Conservation (phyloP, 2,113 vertebrate genomes). For the Pollimyrus isidori region DNA sequence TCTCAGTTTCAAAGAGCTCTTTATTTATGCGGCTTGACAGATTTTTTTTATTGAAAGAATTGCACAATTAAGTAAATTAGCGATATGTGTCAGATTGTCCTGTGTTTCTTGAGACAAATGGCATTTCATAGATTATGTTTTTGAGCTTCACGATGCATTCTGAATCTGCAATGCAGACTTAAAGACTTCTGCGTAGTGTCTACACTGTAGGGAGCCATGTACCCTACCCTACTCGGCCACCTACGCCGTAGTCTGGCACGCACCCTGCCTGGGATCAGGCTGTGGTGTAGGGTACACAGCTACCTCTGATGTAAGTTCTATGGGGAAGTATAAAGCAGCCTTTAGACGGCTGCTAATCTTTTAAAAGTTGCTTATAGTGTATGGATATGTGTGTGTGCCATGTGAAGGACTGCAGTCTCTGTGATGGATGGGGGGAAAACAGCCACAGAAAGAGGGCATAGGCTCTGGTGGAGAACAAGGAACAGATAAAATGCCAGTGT, state of each 20-base stretch:
- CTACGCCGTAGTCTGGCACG: no score
- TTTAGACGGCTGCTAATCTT: neutral
- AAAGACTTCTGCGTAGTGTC: no score
- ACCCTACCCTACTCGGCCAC: no score
- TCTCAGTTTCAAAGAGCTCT: neutral
- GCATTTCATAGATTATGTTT: no score
- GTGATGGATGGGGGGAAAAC: neutral
- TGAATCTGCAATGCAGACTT: no score
- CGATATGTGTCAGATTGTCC: no score
- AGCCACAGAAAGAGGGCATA: neutral
- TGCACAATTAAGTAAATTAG: neutral
- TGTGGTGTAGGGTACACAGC: no score
- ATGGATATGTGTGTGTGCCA: neutral
- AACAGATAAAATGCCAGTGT: neutral
- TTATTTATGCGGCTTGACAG: neutral
- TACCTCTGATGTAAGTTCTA: neutral
- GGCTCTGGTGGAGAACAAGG: neutral
- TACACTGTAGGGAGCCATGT: no score
- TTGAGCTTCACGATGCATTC: no score
- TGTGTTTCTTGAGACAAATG: no score
- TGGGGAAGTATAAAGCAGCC: neutral
- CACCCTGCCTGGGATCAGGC: no score
- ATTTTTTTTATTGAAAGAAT: neutral
- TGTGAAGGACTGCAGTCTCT: neutral
- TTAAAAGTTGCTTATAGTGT: neutral